A percentile compares a stretch with the other conserved stretches of the same genome.
phyloP scores from a whole-genome alignment of 2,888 invertebrate species.

The Plagiodera versicolora region DNA sequence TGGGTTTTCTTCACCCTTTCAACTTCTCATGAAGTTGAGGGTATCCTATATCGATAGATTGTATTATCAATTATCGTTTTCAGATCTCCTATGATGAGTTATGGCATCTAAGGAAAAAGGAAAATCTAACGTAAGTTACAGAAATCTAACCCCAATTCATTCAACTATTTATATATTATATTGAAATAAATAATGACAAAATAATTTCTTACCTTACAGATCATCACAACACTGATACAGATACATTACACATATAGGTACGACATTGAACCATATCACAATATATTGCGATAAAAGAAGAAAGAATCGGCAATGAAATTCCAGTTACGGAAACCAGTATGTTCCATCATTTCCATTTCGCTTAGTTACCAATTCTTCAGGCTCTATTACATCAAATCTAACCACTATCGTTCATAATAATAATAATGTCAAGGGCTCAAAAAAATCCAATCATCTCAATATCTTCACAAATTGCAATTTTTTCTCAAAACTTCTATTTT shows the following conservation, averaged over 20 bases:
- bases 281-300: slow-evolving; percentile 21
- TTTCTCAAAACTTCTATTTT: too few species aligned
- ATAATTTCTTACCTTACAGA: background rate
- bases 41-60: too few species aligned
- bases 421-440: too few species aligned
- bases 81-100: slow-evolving; percentile 37
- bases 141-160: background rate
- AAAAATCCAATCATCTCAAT: too few species aligned
- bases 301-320: slow-evolving; percentile 44
- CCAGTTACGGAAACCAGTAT: slow-evolving; percentile 51
- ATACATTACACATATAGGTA: slow-evolving; percentile 34
- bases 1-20: too few species aligned
- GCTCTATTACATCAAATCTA: too few species aligned
- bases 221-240: background rate
- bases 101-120: slow-evolving; percentile 44
- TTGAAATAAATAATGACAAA: background rate
- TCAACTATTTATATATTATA: too few species aligned
- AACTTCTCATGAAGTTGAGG: too few species aligned
- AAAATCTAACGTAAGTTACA: slow-evolving; percentile 39
- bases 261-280: slow-evolving; percentile 32
- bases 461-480: too few species aligned
- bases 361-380: background rate
- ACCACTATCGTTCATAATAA: too few species aligned
- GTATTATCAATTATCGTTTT: too few species aligned
- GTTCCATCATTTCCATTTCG: slow-evolving; percentile 27